phyloP scores from a whole-genome alignment of 2,797 vertebrate genomes.

The Sebastes hubbsi region DNA sequence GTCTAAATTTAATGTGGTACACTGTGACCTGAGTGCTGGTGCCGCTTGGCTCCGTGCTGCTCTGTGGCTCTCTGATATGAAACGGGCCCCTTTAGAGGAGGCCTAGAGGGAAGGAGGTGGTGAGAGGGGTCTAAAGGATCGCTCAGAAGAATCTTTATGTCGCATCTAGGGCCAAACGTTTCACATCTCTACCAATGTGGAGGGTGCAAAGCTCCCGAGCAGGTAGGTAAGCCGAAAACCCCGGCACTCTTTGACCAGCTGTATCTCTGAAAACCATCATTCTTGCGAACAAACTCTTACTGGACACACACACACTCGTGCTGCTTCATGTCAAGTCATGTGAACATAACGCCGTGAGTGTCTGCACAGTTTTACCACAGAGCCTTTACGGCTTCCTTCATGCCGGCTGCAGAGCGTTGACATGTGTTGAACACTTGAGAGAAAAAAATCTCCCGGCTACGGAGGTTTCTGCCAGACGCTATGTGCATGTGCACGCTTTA shows the following conservation, averaged over 20 bases:
- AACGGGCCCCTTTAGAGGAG: constrained; percentile 61
- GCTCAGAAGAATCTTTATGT: constrained; percentile 66
- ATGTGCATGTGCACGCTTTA: constrained; percentile 41
- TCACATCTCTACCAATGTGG: constrained; percentile 56
- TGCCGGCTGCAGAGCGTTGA: constrained; percentile 18
- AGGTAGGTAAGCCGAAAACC: constrained; percentile 54
- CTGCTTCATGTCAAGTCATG: constrained; percentile 7
- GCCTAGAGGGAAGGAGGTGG: constrained; percentile 58
- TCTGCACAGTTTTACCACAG: background rate
- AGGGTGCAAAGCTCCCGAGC: constrained; percentile 47
- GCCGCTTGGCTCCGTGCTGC: constrained; percentile 59
- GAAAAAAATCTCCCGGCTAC: constrained; percentile 19
- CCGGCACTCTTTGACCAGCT: constrained; percentile 45
- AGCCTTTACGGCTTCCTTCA: background rate
- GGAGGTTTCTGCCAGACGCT: constrained; percentile 32
- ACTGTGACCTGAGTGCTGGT: constrained; percentile 76
- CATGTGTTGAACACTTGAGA: constrained; percentile 52
- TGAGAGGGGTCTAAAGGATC: constrained; percentile 60
- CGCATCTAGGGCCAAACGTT: constrained; percentile 66
- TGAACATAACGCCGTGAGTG: constrained; percentile 2
- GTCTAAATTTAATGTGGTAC: constrained; percentile 86
- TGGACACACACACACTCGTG: background rate
- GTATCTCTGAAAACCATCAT: constrained; percentile 39
- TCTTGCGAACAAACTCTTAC: constrained; percentile 20
- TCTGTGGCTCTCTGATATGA: constrained; percentile 68